These are phyloP conservation scores for Phortica magna DNA, from an alignment of 2,888 invertebrate genomes.

Conservation along the genomic window DNA sequence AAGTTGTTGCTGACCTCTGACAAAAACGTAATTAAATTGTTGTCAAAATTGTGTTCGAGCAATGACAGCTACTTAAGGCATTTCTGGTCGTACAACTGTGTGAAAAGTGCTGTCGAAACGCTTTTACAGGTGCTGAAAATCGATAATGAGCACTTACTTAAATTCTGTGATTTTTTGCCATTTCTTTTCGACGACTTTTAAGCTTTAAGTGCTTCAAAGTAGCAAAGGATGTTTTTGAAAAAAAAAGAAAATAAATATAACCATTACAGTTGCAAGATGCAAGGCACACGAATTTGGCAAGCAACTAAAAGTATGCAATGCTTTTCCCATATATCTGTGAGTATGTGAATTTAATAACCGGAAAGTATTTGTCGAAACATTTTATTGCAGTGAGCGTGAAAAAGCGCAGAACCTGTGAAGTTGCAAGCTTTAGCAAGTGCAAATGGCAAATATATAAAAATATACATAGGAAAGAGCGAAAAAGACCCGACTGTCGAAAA, in stretches of 20 bases:
- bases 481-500: neutral
- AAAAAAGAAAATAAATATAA: too few species aligned
- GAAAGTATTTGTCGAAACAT: constrained; percentile 32
- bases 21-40: constrained; percentile 18
- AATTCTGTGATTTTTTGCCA: neutral
- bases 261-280: constrained; percentile 65
- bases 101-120: neutral
- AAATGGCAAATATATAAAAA: constrained; percentile 33
- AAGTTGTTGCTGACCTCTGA: constrained; percentile 23
- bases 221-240: too few species aligned
- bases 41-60: neutral
- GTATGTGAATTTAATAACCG: constrained; percentile 50
- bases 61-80: neutral
- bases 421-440: constrained; percentile 1
- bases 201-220: too few species aligned
- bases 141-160: neutral
- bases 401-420: constrained; percentile 25
- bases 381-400: constrained; percentile 20
- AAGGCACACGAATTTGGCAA: constrained; percentile 58
- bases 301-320: constrained; percentile 46
- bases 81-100: neutral
- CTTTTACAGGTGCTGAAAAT: neutral
- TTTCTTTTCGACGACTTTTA: neutral
- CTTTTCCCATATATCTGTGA: neutral
- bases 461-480: neutral